Percentiles rank a stretch among this genome's conserved stretches.
phyloP scores from a whole-genome alignment of 2,113 vertebrate genomes.

The Ammospiza nelsoni region DNA sequence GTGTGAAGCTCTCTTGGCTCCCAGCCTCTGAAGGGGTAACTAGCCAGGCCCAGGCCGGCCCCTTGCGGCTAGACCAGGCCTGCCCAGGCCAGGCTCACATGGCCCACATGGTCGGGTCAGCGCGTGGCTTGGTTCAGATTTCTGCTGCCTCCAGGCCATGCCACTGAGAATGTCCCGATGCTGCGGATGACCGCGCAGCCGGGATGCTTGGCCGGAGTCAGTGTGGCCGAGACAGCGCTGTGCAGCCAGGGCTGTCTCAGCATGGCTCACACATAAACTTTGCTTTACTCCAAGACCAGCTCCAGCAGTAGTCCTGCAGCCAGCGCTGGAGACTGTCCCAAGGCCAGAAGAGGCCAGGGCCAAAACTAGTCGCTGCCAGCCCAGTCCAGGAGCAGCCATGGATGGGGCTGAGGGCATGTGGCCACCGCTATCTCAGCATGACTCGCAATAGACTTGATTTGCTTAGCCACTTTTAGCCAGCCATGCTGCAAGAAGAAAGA shows the following conservation, averaged over 20 bases:
- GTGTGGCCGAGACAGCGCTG: accelerated
- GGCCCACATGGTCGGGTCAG: accelerated
- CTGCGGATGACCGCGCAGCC: accelerated
- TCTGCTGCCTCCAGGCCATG: not conserved
- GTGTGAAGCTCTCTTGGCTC: no score
- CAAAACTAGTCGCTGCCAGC: not conserved
- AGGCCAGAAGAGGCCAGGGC: not conserved
- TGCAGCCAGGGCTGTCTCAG: not conserved
- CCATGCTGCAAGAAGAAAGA: not conserved
- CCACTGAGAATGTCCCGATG: not conserved
- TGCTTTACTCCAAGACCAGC: not conserved
- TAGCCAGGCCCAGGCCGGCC: accelerated
- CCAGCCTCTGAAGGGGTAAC: accelerated
- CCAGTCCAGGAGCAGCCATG: no score
- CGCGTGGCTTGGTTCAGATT: not conserved
- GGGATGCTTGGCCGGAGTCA: accelerated
- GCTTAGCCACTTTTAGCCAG: not conserved
- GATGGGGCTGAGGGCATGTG: not conserved
- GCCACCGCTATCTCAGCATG: not conserved
- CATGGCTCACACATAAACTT: not conserved
- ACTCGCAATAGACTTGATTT: not conserved
- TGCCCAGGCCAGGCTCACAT: not conserved
- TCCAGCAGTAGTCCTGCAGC: accelerated
- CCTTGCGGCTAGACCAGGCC: not conserved
- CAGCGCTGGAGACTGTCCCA: accelerated